A percentile compares a stretch with the other conserved stretches of the same genome.
phyloP scores from a whole-genome alignment of 1,140 invertebrate genomes.

The Listronotus oregonensis region DNA sequence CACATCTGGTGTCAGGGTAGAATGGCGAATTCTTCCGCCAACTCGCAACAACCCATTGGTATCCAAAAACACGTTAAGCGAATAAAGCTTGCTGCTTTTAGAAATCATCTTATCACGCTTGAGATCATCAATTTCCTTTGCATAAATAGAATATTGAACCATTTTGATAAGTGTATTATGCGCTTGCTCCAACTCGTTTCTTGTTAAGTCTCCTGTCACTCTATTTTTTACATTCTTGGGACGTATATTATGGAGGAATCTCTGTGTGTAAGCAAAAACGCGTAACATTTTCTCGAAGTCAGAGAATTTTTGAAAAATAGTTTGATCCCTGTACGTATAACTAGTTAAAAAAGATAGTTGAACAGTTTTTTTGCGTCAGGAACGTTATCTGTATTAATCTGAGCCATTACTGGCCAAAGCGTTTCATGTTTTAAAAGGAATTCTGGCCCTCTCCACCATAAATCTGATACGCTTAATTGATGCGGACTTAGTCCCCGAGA shows the following conservation, averaged over 20 bases:
- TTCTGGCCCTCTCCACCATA: conserved; percentile 52
- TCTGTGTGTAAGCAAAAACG: neutral
- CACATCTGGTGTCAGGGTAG: conserved; percentile 28
- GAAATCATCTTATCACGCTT: neutral
- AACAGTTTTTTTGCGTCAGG: neutral
- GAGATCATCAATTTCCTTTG: neutral
- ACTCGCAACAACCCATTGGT: no score
- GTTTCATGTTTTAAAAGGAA: conserved; percentile 13
- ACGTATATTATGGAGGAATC: neutral
- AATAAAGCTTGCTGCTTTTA: neutral
- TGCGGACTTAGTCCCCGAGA: conserved; percentile 45
- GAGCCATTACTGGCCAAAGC: neutral
- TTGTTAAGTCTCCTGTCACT: neutral
- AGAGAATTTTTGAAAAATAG: neutral
- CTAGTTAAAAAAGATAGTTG: neutral
- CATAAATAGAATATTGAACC: neutral
- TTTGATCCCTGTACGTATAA: neutral
- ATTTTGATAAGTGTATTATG: neutral
- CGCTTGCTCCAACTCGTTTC: neutral
- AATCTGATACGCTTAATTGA: conserved; percentile 30
- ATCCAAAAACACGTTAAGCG: conserved; percentile 55
- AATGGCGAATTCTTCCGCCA: no score
- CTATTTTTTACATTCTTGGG: neutral
- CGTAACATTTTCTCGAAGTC: neutral
- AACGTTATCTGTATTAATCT: neutral